phyloP scores from a whole-genome alignment of 2,888 invertebrate genomes.

The Trimorus sp. region DNA sequence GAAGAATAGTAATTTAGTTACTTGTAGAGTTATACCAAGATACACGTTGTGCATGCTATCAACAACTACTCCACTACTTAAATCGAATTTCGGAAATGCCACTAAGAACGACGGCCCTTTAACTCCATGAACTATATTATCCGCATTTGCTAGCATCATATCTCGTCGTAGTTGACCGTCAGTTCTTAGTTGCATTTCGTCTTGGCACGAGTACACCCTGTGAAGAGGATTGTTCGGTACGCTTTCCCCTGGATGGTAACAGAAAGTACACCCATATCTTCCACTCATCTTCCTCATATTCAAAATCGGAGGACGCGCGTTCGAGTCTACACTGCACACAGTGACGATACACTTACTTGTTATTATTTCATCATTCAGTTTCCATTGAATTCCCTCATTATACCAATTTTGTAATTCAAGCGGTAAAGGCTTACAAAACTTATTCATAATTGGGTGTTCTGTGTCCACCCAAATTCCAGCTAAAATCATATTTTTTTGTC shows the following conservation, averaged over 20 bases:
- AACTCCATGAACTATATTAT: too few species aligned
- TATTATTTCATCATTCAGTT: not conserved
- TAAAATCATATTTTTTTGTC: slow-evolving; percentile 23
- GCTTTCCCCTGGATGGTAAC: slow-evolving; percentile 3
- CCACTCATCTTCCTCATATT: not conserved
- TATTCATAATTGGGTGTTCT: slow-evolving; percentile 16
- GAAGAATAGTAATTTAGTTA: too few species aligned
- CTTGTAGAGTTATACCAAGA: too few species aligned
- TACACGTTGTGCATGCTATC: too few species aligned
- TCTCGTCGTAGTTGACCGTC: too few species aligned
- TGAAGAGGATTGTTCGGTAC: not conserved
- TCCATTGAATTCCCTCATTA: slow-evolving; percentile 6
- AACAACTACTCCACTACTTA: too few species aligned
- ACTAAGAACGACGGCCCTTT: too few species aligned
- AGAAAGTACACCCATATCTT: not conserved
- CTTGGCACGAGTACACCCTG: too few species aligned
- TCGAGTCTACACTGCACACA: slow-evolving; percentile 3
- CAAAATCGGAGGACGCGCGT: not conserved
- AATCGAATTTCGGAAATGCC: too few species aligned
- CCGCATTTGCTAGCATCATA: too few species aligned
- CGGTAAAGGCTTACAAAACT: slow-evolving; percentile 4
- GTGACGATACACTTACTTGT: not conserved
- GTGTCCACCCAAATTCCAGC: slow-evolving; percentile 18
- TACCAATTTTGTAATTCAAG: not conserved
- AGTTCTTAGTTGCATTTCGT: too few species aligned